A percentile compares a stretch with the other conserved stretches of the same genome.
phyloP scores from a whole-genome alignment of 2,797 vertebrate species.

The Syngnathus rostellatus region DNA sequence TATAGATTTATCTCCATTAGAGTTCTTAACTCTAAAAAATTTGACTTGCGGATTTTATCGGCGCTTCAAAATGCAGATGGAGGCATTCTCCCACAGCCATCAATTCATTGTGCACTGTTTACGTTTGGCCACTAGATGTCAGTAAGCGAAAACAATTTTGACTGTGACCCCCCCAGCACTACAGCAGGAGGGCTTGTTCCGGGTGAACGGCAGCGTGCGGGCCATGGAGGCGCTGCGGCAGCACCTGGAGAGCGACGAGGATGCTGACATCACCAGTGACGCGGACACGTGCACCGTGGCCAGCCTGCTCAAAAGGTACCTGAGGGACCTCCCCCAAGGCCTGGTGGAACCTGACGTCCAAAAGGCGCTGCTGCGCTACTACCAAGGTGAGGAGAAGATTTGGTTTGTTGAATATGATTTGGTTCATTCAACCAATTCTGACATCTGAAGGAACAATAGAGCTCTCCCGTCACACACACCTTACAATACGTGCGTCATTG shows the following conservation, averaged over 20 bases:
- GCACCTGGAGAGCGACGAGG: conserved; percentile 72
- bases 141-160: conserved; percentile 1
- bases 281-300: conserved; percentile 75
- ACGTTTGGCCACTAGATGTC: conserved; percentile 50
- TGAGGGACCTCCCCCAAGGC: conserved; percentile 81
- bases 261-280: conserved; percentile 69
- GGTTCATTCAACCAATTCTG: not conserved
- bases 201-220: conserved; percentile 82
- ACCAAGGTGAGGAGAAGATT: conserved; percentile 70
- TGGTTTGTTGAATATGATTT: not conserved
- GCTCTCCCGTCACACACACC: not conserved
- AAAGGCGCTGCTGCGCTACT: conserved; percentile 71
- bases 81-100: conserved; percentile 23
- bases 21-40: not conserved
- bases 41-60: not conserved
- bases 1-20: too few relatives aligned
- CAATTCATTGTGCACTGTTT: conserved; percentile 19
- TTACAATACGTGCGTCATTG: conserved; percentile 38
- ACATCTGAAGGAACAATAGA: not conserved
- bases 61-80: conserved; percentile 35
- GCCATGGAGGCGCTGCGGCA: conserved; percentile 75
- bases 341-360: conserved; percentile 72
- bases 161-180: conserved; percentile 63
- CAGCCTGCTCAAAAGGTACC: conserved; percentile 84
- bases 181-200: conserved; percentile 85